Percentiles rank a stretch among this genome's conserved stretches.
Evolutionary conservation across 2,113 vertebrate genomes (phyloP).

Genomic region (Actenoides lindsayi): DNA sequence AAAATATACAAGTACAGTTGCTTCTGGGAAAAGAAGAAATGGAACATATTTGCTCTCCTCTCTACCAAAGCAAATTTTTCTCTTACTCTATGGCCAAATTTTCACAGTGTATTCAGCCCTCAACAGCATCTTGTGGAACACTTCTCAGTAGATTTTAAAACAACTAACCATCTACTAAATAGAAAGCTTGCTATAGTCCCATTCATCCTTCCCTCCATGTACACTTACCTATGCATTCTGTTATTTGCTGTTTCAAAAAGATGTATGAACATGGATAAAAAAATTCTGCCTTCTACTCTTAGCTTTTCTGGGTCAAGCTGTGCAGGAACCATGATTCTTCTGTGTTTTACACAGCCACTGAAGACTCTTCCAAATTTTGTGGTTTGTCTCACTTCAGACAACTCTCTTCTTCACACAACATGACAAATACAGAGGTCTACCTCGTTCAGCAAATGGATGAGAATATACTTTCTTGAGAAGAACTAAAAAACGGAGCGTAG

Average conservation of each 20-base stretch:
- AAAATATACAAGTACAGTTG: not conserved
- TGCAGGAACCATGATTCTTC: not conserved
- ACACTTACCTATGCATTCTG: not conserved
- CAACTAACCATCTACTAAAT: not conserved
- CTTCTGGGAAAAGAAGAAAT: not conserved
- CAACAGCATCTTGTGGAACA: not conserved
- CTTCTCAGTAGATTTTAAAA: not conserved
- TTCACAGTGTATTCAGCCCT: not conserved
- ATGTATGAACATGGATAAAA: not conserved
- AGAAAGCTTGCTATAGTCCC: not conserved
- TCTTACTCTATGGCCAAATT: not conserved
- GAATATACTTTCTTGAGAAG: not conserved
- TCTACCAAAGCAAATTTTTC: not conserved
- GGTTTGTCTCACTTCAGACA: not conserved
- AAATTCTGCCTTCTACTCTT: not conserved
- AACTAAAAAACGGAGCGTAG: not conserved
- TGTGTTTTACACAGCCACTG: not conserved
- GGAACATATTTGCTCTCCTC: not conserved
- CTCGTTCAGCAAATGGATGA: not conserved
- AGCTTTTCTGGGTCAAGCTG: not conserved
- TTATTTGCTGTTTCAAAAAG: not conserved
- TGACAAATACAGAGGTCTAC: not conserved
- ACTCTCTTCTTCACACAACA: not conserved
- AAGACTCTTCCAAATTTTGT: not conserved
- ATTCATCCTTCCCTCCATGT: accelerated